These are phyloP conservation scores for Harpalus rubripes DNA, from an alignment of 2,888 invertebrate genomes.

Conservation along the genomic window DNA sequence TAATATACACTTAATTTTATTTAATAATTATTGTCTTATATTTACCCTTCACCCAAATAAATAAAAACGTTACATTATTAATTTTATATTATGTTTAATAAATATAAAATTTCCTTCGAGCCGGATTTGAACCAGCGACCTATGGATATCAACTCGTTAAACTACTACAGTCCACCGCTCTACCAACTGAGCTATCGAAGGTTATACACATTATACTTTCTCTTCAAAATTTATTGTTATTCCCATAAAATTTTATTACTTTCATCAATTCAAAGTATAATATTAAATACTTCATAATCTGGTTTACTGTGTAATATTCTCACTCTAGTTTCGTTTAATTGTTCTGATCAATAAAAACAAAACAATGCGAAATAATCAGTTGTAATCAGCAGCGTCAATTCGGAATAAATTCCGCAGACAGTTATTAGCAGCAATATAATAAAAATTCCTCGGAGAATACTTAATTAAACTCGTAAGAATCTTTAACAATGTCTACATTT, in stretches of 20 bases:
- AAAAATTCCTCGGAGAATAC: constrained; percentile 57
- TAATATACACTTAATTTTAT: no score
- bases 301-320: background rate
- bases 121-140: constrained; percentile 84
- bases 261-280: no score
- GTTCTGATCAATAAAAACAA: constrained; percentile 35
- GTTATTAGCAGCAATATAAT: constrained; percentile 58
- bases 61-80: no score
- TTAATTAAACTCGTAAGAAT: constrained; percentile 59
- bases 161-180: constrained; percentile 76
- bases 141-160: constrained; percentile 77
- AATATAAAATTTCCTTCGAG: constrained; percentile 78
- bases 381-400: constrained; percentile 36
- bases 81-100: background rate
- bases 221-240: no score
- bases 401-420: constrained; percentile 44
- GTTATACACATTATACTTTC: constrained; percentile 49
- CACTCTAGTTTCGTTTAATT: constrained; percentile 8
- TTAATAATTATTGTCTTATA: no score
- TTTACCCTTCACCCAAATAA: no score
- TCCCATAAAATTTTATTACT: no score
- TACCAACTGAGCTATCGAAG: constrained; percentile 76
- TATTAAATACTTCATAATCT: no score
- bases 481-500: constrained; percentile 58
- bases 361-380: constrained; percentile 21